These are phyloP conservation scores for Progne subis DNA, from an alignment of 2,113 vertebrate species.

Conservation along the genomic window DNA sequence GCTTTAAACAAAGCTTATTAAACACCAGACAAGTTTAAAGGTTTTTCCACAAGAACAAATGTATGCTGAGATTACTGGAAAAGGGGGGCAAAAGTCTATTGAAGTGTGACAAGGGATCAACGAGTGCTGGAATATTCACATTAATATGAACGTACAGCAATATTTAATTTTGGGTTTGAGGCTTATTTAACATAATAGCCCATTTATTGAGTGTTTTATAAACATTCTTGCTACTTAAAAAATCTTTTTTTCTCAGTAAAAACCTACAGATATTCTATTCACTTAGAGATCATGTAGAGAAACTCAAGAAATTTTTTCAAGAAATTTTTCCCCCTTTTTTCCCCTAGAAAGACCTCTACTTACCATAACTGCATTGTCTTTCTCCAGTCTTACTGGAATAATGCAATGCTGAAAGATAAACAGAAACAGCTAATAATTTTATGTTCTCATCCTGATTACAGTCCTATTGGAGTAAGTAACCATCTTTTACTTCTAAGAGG, in stretches of 20 bases:
- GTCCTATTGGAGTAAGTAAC: not conserved
- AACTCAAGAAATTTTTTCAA: not conserved
- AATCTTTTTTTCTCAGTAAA: not conserved
- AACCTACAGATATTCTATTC: not conserved
- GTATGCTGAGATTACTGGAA: not conserved
- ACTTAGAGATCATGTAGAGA: not conserved
- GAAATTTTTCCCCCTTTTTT: not conserved
- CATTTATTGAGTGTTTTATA: not conserved
- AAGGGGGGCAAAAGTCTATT: not conserved
- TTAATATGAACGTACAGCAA: not conserved
- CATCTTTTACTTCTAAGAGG: not conserved
- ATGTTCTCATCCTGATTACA: not conserved
- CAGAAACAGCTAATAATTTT: slow-evolving; percentile 5
- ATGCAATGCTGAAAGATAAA: slow-evolving; percentile 37
- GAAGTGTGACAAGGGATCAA: not conserved
- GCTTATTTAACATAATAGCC: not conserved
- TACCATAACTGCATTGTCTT: slow-evolving; percentile 71
- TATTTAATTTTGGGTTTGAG: not conserved
- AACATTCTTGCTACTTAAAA: not conserved
- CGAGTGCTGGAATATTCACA: not conserved
- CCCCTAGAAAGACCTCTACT: slow-evolving; percentile 34
- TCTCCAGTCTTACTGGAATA: slow-evolving; percentile 44
- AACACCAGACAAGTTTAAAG: not conserved
- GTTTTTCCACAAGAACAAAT: not conserved
- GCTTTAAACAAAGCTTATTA: not conserved